phyloP scores from a whole-genome alignment of 1,140 invertebrate genomes.

The Palaemon carinicauda region DNA sequence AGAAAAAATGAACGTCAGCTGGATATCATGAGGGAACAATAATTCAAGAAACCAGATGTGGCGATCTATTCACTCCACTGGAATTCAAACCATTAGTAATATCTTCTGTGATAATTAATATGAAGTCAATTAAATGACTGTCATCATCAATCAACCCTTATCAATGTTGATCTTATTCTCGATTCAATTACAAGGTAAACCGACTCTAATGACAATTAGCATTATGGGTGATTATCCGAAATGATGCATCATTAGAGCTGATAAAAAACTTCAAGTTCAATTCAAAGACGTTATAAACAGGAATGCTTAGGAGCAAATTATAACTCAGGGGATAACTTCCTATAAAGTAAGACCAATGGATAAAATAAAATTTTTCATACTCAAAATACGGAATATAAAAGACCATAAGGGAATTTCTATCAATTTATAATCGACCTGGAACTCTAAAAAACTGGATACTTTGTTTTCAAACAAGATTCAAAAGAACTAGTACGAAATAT shows the following conservation, averaged over 20 bases:
- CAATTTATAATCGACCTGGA: too few species aligned
- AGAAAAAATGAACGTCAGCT: background rate
- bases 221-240: too few species aligned
- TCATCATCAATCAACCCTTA: conserved; percentile 11
- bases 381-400: too few species aligned
- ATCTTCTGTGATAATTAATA: background rate
- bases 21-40: background rate
- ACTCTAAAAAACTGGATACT: too few species aligned
- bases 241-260: background rate
- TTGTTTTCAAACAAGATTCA: too few species aligned
- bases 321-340: too few species aligned
- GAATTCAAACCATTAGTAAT: background rate
- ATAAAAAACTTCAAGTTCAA: background rate
- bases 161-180: background rate
- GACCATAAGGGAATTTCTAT: too few species aligned
- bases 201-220: background rate
- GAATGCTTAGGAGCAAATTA: background rate
- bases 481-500: too few species aligned
- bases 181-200: background rate
- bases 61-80: too few species aligned
- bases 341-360: too few species aligned
- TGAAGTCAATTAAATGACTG: conserved; percentile 19
- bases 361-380: too few species aligned
- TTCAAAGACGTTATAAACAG: background rate
- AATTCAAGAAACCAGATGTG: too few species aligned